Conservation (phyloP, 2,888 invertebrate genomes). For the Rotaria sp. region DNA sequence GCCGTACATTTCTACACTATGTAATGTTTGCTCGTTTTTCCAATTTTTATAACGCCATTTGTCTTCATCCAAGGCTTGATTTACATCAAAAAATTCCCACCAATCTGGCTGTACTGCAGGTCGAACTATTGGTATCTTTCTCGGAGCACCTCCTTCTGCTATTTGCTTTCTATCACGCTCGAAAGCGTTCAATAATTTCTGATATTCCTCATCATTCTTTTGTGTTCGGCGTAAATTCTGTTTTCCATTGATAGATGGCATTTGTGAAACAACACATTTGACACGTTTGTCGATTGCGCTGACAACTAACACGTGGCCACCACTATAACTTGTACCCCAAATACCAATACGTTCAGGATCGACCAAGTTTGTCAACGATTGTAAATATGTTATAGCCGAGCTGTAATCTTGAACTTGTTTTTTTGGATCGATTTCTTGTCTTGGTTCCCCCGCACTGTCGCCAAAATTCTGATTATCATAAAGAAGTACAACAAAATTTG, state of each 20-base stretch:
- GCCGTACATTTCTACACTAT: not conserved
- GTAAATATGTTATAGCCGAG: not conserved
- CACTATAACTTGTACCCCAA: constrained; percentile 17
- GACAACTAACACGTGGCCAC: not conserved
- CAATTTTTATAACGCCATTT: not conserved
- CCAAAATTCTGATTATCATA: not conserved
- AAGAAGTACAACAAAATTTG: constrained; percentile 10
- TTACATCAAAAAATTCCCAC: not conserved
- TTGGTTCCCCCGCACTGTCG: not conserved
- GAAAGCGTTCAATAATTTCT: not conserved
- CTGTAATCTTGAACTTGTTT: constrained; percentile 1
- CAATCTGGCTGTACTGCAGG: not conserved
- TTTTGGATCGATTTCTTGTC: not conserved
- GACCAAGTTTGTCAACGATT: not conserved
- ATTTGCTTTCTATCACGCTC: not conserved
- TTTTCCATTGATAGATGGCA: not conserved
- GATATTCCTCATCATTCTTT: not conserved
- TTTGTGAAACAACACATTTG: constrained; percentile 9
- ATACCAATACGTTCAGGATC: not conserved
- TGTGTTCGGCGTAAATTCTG: not conserved
- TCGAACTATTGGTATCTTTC: not conserved
- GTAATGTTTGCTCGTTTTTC: constrained; percentile 11
- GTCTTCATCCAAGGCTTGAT: not conserved
- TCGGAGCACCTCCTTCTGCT: not conserved
- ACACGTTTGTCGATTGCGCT: not conserved